Conservation (phyloP, 2,113 vertebrate genomes). For the Burhinus oedicnemus region DNA sequence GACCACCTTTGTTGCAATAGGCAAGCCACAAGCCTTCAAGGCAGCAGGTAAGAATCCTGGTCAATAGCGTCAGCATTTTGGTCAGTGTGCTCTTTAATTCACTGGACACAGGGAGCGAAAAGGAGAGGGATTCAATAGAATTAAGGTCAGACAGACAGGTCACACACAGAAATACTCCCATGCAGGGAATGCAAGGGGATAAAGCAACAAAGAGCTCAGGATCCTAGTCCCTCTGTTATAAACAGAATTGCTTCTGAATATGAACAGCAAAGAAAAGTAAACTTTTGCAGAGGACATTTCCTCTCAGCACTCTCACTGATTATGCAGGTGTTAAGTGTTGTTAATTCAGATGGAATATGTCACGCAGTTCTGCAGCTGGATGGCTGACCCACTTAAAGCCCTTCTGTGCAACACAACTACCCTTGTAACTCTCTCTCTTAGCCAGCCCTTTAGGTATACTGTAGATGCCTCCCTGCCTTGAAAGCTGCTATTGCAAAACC, state of each 20-base stretch:
- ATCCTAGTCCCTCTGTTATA: neutral
- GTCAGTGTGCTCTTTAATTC: neutral
- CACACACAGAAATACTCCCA: neutral
- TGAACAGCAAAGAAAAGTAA: neutral
- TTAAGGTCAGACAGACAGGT: neutral
- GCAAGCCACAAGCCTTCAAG: neutral
- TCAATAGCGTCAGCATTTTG: neutral
- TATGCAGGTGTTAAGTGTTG: constrained; percentile 30
- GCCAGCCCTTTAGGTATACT: neutral
- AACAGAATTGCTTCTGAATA: neutral
- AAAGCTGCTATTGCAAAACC: neutral
- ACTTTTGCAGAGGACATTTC: neutral
- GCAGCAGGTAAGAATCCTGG: neutral
- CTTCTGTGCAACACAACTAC: neutral
- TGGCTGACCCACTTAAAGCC: constrained; percentile 30
- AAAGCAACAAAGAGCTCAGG: neutral
- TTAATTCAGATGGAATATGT: constrained; percentile 36
- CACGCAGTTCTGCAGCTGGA: constrained; percentile 19
- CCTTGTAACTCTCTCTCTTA: neutral
- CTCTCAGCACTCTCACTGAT: neutral
- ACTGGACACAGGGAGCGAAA: neutral
- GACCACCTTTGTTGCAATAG: neutral
- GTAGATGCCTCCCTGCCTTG: neutral
- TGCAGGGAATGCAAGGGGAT: neutral
- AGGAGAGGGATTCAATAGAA: neutral